These are phyloP conservation scores for Lordiphosa mommai DNA, from an alignment of 1,140 invertebrate species.

Conservation along the genomic window DNA sequence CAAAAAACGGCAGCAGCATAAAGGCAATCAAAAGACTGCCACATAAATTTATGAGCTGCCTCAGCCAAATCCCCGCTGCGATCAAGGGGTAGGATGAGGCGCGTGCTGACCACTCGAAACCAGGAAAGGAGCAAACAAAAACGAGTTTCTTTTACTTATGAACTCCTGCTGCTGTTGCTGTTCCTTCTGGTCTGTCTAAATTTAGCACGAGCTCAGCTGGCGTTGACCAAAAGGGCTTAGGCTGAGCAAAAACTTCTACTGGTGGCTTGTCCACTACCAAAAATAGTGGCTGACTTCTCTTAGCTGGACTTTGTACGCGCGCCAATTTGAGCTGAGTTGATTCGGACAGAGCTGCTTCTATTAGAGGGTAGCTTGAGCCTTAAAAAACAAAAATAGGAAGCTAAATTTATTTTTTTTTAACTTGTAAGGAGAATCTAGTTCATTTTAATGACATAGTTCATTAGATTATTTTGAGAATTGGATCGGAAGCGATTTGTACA, in stretches of 20 bases:
- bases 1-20: slow-evolving; percentile 12
- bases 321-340: slow-evolving; percentile 3
- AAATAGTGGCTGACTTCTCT: slow-evolving; percentile 11
- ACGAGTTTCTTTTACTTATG: slow-evolving; percentile 15
- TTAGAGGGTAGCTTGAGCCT: too few relatives aligned
- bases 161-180: not conserved
- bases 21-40: slow-evolving; percentile 62
- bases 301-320: slow-evolving; percentile 44
- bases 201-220: slow-evolving; percentile 59
- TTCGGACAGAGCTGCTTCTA: too few relatives aligned
- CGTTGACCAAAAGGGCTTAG: slow-evolving; percentile 28
- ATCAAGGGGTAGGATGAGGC: slow-evolving; percentile 16
- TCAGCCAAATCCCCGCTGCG: slow-evolving; percentile 53
- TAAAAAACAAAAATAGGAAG: too few relatives aligned
- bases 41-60: slow-evolving; percentile 66
- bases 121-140: slow-evolving; percentile 48
- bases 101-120: slow-evolving; percentile 35
- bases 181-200: slow-evolving; percentile 37
- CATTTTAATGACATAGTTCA: too few relatives aligned
- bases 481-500: too few relatives aligned
- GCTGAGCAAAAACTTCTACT: not conserved
- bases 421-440: too few relatives aligned
- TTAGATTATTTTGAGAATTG: too few relatives aligned
- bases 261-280: too few relatives aligned
- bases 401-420: too few relatives aligned